A percentile compares a stretch with the other conserved stretches of the same genome.
Evolutionary conservation across 2,113 vertebrate species (phyloP).

Genomic region (Oncorhynchus gorbuscha): DNA sequence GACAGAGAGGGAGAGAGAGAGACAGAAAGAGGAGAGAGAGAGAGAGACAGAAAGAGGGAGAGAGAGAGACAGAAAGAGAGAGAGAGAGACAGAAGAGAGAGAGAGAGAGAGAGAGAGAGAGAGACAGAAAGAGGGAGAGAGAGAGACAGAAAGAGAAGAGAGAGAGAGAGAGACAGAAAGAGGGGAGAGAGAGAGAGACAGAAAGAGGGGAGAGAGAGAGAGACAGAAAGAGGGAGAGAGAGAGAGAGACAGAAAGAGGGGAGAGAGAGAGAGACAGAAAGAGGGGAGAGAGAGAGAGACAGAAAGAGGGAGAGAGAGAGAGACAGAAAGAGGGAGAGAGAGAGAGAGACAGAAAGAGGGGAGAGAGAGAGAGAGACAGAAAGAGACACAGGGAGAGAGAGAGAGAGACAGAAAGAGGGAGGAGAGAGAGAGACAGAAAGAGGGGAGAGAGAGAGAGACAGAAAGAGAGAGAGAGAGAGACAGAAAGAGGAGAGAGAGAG

Average conservation of each 20-base stretch:
- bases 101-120: background rate
- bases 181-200: background rate
- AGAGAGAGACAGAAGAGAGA: background rate
- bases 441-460: too few relatives aligned
- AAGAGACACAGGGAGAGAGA: background rate
- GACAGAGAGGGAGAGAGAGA: background rate
- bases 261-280: background rate
- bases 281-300: background rate
- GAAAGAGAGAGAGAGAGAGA: background rate
- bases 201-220: background rate
- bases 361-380: background rate
- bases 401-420: background rate
- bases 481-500: background rate
- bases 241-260: background rate
- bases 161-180: background rate
- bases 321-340: slow-evolving; percentile 12
- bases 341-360: background rate
- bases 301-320: background rate
- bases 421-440: too few relatives aligned
- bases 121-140: too few relatives aligned
- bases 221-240: too few relatives aligned
- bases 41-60: background rate
- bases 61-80: background rate
- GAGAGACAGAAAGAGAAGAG: background rate
- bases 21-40: too few relatives aligned